Evolutionary conservation across 2,797 vertebrate genomes (phyloP).

Genomic region (Mus minutoides): DNA sequence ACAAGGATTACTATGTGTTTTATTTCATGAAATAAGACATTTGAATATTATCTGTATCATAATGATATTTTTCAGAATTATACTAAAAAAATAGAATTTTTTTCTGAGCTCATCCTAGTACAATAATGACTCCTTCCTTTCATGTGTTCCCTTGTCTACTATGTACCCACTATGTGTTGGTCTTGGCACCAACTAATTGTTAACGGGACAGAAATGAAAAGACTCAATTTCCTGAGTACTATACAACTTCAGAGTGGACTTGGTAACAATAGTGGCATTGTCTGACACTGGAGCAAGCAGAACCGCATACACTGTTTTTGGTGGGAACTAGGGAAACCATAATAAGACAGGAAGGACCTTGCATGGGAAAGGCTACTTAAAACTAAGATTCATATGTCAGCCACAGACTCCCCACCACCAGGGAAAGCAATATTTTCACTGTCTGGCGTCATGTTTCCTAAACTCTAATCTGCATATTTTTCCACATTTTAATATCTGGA

Average conservation of each 20-base stretch:
- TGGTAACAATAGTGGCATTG: neutral
- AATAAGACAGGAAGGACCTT: neutral
- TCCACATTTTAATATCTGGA: conserved; percentile 3
- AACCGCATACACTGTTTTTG: accelerated
- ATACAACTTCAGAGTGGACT: neutral
- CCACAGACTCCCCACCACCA: neutral
- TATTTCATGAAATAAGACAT: neutral
- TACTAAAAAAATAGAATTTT: neutral
- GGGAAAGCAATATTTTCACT: neutral
- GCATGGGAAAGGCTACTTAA: neutral
- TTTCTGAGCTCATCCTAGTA: neutral
- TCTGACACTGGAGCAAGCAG: too few species aligned
- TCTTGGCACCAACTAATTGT: neutral
- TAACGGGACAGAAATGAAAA: neutral
- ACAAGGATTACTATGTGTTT: neutral
- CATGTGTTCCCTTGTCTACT: neutral
- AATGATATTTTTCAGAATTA: neutral
- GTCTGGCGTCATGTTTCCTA: neutral
- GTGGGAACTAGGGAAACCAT: neutral
- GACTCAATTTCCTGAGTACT: neutral
- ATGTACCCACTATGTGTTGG: neutral
- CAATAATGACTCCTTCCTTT: neutral
- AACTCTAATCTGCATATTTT: neutral
- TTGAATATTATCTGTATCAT: neutral
- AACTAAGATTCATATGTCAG: neutral